phyloP scores from a whole-genome alignment of 2,888 invertebrate species.

The Eupithecia subfuscata region DNA sequence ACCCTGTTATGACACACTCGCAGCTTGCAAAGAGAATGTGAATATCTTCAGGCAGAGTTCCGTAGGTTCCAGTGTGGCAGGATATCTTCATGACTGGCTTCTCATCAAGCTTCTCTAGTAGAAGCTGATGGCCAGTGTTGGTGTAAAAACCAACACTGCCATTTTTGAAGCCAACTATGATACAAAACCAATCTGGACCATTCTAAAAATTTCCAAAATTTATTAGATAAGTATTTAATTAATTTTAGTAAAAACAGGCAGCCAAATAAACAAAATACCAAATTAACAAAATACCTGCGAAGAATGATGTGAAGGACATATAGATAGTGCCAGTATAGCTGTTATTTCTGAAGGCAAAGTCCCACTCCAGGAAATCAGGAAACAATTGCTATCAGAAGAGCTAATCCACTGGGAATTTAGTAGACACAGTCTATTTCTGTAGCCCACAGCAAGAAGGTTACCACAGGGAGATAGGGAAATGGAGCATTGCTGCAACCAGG shows the following conservation, averaged over 20 bases:
- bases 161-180: conserved; percentile 93
- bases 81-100: conserved; percentile 91
- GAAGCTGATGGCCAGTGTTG: conserved; percentile 91
- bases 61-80: conserved; percentile 86
- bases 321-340: conserved; percentile 66
- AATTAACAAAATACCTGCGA: conserved; percentile 65
- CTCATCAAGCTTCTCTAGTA: conserved; percentile 93
- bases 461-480: conserved; percentile 78
- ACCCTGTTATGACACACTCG: conserved; percentile 90
- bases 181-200: conserved; percentile 96
- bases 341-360: conserved; percentile 73
- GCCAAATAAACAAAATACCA: conserved; percentile 51
- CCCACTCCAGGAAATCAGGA: conserved; percentile 78
- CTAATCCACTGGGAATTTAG: conserved; percentile 79
- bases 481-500: conserved; percentile 75
- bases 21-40: conserved; percentile 89
- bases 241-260: not conserved
- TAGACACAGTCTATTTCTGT: conserved; percentile 71
- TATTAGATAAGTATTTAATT: not conserved
- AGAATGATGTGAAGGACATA: conserved; percentile 76
- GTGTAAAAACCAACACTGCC: conserved; percentile 95
- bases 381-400: conserved; percentile 72
- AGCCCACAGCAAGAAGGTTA: conserved; percentile 71
- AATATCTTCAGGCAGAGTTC: conserved; percentile 86
- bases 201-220: conserved; percentile 69